Evolutionary conservation across 2,797 vertebrate species (phyloP).

Genomic region (Perdix hodgsoniae): DNA sequence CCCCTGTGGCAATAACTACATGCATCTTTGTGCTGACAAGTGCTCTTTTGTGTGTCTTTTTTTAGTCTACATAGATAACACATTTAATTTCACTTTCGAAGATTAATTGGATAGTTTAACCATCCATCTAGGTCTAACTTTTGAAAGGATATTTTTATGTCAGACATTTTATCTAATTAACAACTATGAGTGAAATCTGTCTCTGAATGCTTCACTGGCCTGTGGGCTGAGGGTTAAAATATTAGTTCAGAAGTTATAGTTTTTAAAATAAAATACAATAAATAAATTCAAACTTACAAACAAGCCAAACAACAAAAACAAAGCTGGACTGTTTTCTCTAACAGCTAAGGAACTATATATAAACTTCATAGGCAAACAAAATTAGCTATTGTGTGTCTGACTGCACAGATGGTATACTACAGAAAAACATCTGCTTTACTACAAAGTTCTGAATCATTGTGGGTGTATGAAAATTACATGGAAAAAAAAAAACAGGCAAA

Average conservation of each 20-base stretch:
- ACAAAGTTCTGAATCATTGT: not conserved
- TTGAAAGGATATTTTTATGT: not conserved
- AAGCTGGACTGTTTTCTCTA: not conserved
- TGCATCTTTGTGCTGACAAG: not conserved
- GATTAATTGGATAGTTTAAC: not conserved
- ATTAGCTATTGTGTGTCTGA: not conserved
- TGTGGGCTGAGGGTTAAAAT: not conserved
- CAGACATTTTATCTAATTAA: not conserved
- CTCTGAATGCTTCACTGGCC: not conserved
- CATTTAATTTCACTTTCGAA: not conserved
- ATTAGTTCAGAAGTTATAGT: rapidly evolving
- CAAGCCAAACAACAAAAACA: not conserved
- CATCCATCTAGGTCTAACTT: not conserved
- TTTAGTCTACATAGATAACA: not conserved
- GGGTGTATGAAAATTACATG: not conserved
- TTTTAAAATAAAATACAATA: not conserved
- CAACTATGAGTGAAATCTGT: not conserved
- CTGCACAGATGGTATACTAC: not conserved
- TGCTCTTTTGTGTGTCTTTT: not conserved
- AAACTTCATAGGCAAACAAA: not conserved
- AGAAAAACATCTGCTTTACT: not conserved
- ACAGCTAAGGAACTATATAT: not conserved
- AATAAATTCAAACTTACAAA: not conserved
- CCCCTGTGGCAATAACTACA: not conserved
- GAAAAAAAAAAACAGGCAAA: not conserved